These are phyloP conservation scores for Catocala fraxini DNA, from an alignment of 2,888 invertebrate species.

Conservation along the genomic window DNA sequence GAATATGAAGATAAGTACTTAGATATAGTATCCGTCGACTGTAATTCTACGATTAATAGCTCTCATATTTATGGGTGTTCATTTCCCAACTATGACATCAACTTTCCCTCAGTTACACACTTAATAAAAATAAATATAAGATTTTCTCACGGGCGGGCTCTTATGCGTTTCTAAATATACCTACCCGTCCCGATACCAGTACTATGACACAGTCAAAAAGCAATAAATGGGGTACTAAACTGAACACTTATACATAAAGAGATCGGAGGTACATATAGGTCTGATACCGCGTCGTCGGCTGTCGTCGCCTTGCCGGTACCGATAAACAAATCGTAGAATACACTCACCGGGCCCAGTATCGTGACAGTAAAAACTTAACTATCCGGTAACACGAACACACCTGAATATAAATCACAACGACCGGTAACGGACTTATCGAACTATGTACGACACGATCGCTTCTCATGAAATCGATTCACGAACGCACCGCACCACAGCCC, in stretches of 20 bases:
- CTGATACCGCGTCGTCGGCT: constrained; percentile 77
- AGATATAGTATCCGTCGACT: background rate
- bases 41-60: constrained; percentile 3
- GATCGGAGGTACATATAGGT: constrained; percentile 76
- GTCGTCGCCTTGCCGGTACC: constrained; percentile 76
- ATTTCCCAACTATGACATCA: constrained; percentile 11
- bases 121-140: constrained; percentile 34
- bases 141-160: constrained; percentile 51
- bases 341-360: constrained; percentile 78
- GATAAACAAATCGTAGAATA: constrained; percentile 83
- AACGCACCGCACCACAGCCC: constrained; percentile 45
- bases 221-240: constrained; percentile 81
- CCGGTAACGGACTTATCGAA: constrained; percentile 78
- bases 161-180: constrained; percentile 48
- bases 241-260: constrained; percentile 82
- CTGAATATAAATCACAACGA: constrained; percentile 81
- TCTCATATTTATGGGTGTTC: constrained; percentile 6
- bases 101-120: constrained; percentile 24
- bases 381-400: constrained; percentile 83
- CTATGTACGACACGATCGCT: constrained; percentile 78
- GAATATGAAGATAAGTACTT: background rate
- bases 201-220: constrained; percentile 72
- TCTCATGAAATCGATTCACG: constrained; percentile 71
- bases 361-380: constrained; percentile 84
- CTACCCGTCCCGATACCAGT: constrained; percentile 42